Conservation (phyloP, 2,797 vertebrate genomes). For the Emydoidea blandingii region DNA sequence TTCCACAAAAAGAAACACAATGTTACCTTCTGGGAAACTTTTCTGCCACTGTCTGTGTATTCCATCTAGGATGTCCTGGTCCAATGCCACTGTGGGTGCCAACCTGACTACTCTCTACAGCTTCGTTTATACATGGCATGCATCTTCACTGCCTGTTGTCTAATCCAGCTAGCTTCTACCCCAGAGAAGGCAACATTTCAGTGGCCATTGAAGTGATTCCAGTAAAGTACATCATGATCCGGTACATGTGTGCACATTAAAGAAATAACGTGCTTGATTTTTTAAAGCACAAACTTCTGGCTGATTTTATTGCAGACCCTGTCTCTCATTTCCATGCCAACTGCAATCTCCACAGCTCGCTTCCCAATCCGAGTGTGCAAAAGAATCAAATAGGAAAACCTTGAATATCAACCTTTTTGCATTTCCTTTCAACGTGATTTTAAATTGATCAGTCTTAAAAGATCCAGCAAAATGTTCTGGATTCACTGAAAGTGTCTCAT, state of each 20-base stretch:
- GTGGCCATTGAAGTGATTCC: not conserved
- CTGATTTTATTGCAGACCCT: not conserved
- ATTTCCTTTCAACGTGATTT: not conserved
- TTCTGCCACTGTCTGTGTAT: constrained; percentile 21
- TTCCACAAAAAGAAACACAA: not conserved
- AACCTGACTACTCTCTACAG: not conserved
- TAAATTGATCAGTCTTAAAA: constrained; percentile 54
- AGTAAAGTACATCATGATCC: accelerated
- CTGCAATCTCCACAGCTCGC: not conserved
- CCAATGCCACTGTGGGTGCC: constrained; percentile 49
- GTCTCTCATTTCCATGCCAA: not conserved
- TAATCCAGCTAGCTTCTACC: not conserved
- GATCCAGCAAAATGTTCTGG: not conserved
- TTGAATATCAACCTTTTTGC: not conserved
- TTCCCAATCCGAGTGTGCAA: not conserved
- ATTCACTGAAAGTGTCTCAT: not conserved
- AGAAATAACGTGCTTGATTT: not conserved
- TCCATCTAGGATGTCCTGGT: constrained; percentile 41
- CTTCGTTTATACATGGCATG: not conserved
- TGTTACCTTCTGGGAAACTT: constrained; percentile 57
- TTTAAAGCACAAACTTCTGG: not conserved
- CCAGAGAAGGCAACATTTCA: not conserved
- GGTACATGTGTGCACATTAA: not conserved
- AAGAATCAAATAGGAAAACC: not conserved
- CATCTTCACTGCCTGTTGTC: not conserved